A percentile compares a stretch with the other conserved stretches of the same genome.
phyloP scores from a whole-genome alignment of 2,888 invertebrate genomes.

The Sarcophaga rosellei region DNA sequence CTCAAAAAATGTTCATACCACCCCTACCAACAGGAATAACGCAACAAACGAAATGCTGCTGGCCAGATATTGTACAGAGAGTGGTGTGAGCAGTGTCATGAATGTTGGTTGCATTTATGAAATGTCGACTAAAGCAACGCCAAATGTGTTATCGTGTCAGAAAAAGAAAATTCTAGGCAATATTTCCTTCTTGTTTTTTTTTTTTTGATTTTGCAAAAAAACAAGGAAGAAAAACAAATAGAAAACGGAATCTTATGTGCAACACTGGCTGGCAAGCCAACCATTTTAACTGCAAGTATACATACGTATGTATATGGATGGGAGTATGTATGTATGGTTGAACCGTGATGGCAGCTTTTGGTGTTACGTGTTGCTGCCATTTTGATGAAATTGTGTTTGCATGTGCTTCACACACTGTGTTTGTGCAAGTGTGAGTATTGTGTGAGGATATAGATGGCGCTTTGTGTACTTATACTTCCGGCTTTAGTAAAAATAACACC shows the following conservation, averaged over 20 bases:
- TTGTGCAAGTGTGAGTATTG: neutral
- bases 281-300: neutral
- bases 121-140: constrained; percentile 48
- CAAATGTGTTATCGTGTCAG: constrained; percentile 56
- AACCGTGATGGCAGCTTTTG: constrained; percentile 35
- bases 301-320: too few species aligned
- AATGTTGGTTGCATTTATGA: constrained; percentile 45
- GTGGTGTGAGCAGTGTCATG: constrained; percentile 21
- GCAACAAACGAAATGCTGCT: constrained; percentile 26
- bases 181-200: neutral
- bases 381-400: neutral
- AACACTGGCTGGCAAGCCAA: too few species aligned
- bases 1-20: neutral
- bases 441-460: constrained; percentile 64
- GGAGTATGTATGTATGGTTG: neutral
- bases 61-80: constrained; percentile 23
- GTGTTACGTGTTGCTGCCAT: constrained; percentile 71
- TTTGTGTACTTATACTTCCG: constrained; percentile 52
- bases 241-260: neutral
- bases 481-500: constrained; percentile 28
- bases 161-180: constrained; percentile 1
- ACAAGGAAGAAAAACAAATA: neutral
- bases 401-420: constrained; percentile 22
- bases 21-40: neutral
- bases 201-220: neutral